These are phyloP conservation scores for Cavia porcellus DNA, from an alignment of 2,113 vertebrate species.

Conservation along the genomic window DNA sequence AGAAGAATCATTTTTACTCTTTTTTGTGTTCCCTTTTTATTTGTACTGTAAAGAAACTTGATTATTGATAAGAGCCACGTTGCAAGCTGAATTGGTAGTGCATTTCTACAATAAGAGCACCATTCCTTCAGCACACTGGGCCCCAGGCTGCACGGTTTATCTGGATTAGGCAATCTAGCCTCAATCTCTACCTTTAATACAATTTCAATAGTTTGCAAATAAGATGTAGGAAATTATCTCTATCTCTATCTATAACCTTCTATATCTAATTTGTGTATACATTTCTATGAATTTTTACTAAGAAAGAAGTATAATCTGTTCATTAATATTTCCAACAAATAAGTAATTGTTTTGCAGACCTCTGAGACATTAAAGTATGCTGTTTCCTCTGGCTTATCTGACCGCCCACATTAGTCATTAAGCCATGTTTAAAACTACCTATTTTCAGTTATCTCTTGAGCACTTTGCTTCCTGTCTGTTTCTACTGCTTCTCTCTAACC, in stretches of 20 bases:
- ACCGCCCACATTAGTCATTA: not conserved
- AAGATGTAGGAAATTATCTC: not conserved
- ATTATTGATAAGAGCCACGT: slow-evolving; percentile 71
- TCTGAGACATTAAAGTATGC: not conserved
- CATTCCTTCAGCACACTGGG: not conserved
- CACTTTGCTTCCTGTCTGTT: not conserved
- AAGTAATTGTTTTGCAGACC: not conserved
- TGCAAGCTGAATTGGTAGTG: slow-evolving; percentile 56
- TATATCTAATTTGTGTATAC: not conserved
- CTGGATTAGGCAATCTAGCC: slow-evolving; percentile 4
- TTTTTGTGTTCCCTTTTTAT: slow-evolving; percentile 71
- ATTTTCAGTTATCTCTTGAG: not conserved
- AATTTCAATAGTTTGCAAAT: not conserved
- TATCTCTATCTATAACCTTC: too few species aligned
- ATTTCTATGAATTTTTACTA: not conserved
- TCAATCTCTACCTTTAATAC: not conserved
- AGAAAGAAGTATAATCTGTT: not conserved
- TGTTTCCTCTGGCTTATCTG: not conserved
- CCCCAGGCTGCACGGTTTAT: not conserved
- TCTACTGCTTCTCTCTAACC: not conserved
- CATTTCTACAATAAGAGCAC: not conserved
- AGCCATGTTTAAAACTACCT: not conserved
- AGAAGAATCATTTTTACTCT: slow-evolving; percentile 87
- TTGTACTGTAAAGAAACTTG: slow-evolving; percentile 63
- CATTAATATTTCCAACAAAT: not conserved